These are phyloP conservation scores for Zygogramma bicolorata DNA, from an alignment of 2,888 invertebrate genomes.

Conservation along the genomic window DNA sequence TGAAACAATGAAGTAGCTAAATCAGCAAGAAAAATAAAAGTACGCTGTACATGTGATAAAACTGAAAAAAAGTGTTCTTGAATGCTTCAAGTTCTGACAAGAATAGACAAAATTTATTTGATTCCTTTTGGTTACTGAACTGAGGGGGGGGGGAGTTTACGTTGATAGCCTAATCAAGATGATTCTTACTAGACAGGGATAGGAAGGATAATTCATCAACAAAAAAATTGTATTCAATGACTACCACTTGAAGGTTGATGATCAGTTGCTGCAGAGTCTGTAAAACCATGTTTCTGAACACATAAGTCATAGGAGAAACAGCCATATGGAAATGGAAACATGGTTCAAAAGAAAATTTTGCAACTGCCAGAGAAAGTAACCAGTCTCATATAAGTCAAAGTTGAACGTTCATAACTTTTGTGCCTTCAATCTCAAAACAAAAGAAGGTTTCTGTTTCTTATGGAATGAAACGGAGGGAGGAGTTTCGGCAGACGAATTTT, in stretches of 20 bases:
- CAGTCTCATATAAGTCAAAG: constrained; percentile 6
- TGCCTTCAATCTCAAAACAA: constrained; percentile 20
- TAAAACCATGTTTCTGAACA: constrained; percentile 30
- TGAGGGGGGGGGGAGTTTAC: neutral
- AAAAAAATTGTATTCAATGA: no score
- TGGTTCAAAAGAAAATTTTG: neutral
- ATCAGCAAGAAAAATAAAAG: neutral
- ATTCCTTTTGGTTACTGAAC: neutral
- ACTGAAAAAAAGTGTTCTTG: neutral
- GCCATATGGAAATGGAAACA: constrained; percentile 8
- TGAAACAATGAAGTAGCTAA: neutral
- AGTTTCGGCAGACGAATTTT: constrained; percentile 16
- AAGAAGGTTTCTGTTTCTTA: constrained; percentile 14
- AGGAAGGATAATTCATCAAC: constrained; percentile 2
- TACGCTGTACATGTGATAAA: neutral
- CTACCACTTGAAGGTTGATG: neutral
- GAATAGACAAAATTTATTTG: neutral
- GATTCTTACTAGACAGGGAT: neutral
- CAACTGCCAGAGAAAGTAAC: neutral
- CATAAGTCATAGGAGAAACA: neutral
- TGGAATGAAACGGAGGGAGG: constrained; percentile 24
- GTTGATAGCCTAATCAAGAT: neutral
- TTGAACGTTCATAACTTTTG: constrained; percentile 21
- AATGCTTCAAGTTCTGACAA: neutral
- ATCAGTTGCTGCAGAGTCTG: constrained; percentile 23